Base-by-base conservation (phyloP, 1,140 invertebrate genomes). In the Lordiphosa mommai region DNA sequence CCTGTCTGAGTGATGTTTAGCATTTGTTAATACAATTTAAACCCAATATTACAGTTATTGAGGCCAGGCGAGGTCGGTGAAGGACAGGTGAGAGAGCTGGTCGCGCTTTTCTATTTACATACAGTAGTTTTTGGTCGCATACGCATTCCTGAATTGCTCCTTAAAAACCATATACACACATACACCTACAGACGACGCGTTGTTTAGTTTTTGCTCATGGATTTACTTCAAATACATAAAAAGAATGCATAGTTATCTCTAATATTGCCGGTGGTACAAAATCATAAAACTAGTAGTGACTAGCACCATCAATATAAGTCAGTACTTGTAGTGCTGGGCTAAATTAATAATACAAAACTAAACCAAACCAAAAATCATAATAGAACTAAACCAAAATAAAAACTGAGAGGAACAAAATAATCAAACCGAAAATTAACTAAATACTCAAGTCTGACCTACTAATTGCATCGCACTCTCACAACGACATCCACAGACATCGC, bases 11-110 rank as follows among this genome's bases (percentile, higher is more conserved):
- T 41, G 36, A 65, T 64, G 16, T 36, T 14, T 12, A 48, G 53
- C 33, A 50, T 55, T 65, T 23, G 20, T 66, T 57, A 80, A 71
- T 74, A 66, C 9, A 43, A 73, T 48, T 76, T 60, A 59, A 48
- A 61, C 52, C 66, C 38, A 57, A 82, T 66, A 69, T 92, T 92
- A 91, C 89, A 89, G 89, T 85, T 88, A 91, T 93, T 94, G 90
- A 93, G 94, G 89, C 94, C 93, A 88, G 94, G 93, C 90, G 93
- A 95, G 90, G 92, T 94, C 89, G 91, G 93, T 88, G 93, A 94
- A 90, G 90, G 90, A 90, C 94, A 94, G 93, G 93, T 94, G 93
- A 88, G 85, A 88, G 85, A 86, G 51, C 60, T 61, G 64, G 53
- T 29, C 47, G 57, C 46, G 46, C 30, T 60, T 60, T 41, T 10